Percentiles rank a stretch among this genome's conserved stretches.
phyloP scores from a whole-genome alignment of 2,888 invertebrate genomes.

The Flexamia atlantica region DNA sequence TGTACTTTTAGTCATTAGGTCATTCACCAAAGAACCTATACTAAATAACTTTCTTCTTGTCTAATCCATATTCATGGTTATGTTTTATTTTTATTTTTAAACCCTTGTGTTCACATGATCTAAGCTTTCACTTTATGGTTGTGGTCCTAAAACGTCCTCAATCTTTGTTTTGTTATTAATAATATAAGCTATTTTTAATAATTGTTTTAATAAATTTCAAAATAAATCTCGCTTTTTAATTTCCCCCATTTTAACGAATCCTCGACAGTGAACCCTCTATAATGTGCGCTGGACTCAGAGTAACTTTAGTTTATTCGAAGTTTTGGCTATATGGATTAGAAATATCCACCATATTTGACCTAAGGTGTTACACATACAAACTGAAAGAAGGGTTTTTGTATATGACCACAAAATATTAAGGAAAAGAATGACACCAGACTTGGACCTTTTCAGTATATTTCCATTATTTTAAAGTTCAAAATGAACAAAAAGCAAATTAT shows the following conservation, averaged over 20 bases:
- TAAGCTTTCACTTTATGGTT: conserved; percentile 52
- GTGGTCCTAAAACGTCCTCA: conserved; percentile 40
- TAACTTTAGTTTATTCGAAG: no score
- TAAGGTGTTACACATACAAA: no score
- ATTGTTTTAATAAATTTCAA: conserved; percentile 50
- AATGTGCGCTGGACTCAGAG: no score
- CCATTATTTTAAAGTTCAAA: background rate
- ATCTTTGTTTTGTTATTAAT: conserved; percentile 44
- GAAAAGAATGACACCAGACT: no score
- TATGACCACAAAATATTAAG: no score
- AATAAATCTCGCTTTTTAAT: background rate
- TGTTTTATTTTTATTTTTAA: conserved; percentile 4
- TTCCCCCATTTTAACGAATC: background rate
- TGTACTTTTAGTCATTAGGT: conserved; percentile 43
- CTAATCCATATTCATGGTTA: background rate
- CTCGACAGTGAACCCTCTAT: background rate
- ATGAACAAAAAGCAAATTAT: background rate
- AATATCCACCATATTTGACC: no score
- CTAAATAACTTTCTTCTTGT: conserved; percentile 1
- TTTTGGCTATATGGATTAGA: no score
- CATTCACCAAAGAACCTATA: conserved; percentile 21
- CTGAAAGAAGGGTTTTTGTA: no score
- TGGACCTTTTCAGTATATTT: background rate
- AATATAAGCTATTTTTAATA: conserved; percentile 46
- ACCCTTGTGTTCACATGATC: conserved; percentile 1